Evolutionary conservation across 2,888 invertebrate genomes (phyloP).

Genomic region (Lordiphosa andalusiaca): DNA sequence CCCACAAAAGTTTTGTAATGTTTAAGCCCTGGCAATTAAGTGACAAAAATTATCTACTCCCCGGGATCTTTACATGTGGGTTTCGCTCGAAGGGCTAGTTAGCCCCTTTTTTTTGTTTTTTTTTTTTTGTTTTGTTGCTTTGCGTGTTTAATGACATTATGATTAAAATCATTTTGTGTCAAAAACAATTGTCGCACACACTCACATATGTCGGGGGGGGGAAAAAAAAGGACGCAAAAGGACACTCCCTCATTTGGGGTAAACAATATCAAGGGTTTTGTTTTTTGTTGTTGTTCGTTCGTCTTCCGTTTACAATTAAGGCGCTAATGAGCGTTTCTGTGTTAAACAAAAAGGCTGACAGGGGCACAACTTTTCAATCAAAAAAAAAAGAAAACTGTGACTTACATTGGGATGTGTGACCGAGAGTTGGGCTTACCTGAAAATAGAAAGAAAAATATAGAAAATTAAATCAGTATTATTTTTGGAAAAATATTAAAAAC

Average conservation of each 20-base stretch:
- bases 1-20: constrained; percentile 65
- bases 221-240: constrained; percentile 20
- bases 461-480: no score
- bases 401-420: no score
- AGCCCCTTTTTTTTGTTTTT: not conserved
- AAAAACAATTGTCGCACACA: constrained; percentile 65
- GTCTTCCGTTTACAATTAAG: constrained; percentile 15
- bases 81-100: constrained; percentile 29
- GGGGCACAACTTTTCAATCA: constrained; percentile 40
- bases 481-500: no score
- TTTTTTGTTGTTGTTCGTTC: constrained; percentile 43
- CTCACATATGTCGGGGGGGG: constrained; percentile 22
- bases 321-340: constrained; percentile 56
- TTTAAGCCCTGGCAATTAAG: constrained; percentile 71
- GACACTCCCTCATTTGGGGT: constrained; percentile 13
- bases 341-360: constrained; percentile 17
- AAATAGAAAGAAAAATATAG: no score
- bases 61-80: constrained; percentile 64
- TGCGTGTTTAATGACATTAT: constrained; percentile 72
- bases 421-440: no score
- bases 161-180: constrained; percentile 73
- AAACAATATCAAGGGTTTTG: constrained; percentile 14
- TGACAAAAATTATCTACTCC: constrained; percentile 65
- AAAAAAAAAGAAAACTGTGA: constrained; percentile 42
- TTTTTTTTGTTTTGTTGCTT: constrained; percentile 2